Base-by-base conservation (phyloP, 2,888 invertebrate species). In the Leistus spinibarbis region DNA sequence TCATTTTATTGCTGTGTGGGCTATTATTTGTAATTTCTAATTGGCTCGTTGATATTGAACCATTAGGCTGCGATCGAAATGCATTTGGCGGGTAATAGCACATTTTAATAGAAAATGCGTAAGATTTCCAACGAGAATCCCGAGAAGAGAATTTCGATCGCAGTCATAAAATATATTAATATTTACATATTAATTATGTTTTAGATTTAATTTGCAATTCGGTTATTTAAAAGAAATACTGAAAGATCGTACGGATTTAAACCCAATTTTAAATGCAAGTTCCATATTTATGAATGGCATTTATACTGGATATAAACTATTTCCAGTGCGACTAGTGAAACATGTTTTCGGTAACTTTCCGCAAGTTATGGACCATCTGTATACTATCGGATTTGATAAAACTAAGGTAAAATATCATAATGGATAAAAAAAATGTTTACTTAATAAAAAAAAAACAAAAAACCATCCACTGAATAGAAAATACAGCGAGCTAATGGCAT, bases 141-240 rank as follows among this genome's bases (percentile, higher is more conserved):
- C n/a, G n/a, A n/a, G n/a, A n/a, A n/a, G n/a, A n/a, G n/a, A n/a
- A n/a, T n/a, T n/a, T n/a, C n/a, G n/a, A n/a, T n/a, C n/a, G n/a
- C n/a, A n/a, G n/a, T n/a, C n/a, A n/a, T n/a, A n/a, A n/a, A n/a
- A n/a, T n/a, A n/a, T n/a, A n/a, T n/a, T n/a, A n/a, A n/a, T n/a
- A n/a, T 17, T 3, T 2, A 19, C 20, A 2, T 17, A 20, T 4
- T 20, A 60, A 20, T 60, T 19, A 19, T 3, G n/a, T 73, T 73
- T 67, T 16, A 73, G 73, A 16, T 24, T 73, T 7, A 73, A 73
- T 53, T 60, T 73, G n/a, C 73, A 67, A 27, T 67, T 73, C 5
- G 16, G 62, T 17, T 73, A 60, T 24, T 67, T 73, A 60, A 73
- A 67, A 73, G 60, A 73, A 20, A 13, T 20, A 60, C 17, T 67